Conservation (phyloP, 2,888 invertebrate species). For the Chaitophorus viminalis region DNA sequence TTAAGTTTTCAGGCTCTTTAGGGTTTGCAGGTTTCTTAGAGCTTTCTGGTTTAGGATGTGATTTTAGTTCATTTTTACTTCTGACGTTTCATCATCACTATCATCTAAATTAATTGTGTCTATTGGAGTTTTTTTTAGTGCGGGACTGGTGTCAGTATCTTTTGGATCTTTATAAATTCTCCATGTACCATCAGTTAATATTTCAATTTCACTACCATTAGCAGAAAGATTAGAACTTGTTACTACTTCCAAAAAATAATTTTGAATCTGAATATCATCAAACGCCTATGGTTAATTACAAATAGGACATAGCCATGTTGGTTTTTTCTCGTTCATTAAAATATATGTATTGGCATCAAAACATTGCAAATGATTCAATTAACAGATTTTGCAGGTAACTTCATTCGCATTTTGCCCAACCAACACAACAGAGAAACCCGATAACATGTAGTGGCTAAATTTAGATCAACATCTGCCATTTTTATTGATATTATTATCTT, state of each 20-base stretch:
- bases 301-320: conserved; percentile 98
- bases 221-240: conserved; percentile 75
- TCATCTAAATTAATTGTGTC: conserved; percentile 62
- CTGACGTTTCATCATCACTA: conserved; percentile 27
- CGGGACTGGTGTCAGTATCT: conserved; percentile 6
- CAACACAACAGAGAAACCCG: conserved; percentile 95
- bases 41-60: too few relatives aligned
- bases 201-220: conserved; percentile 83
- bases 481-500: too few relatives aligned
- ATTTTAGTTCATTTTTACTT: neutral
- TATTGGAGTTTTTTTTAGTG: conserved; percentile 52
- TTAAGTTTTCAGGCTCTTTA: conserved; percentile 63
- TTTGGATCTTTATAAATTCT: conserved; percentile 71
- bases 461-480: conserved; percentile 88
- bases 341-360: conserved; percentile 95
- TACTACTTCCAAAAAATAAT: conserved; percentile 89
- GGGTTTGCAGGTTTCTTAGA: too few relatives aligned
- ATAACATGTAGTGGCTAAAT: conserved; percentile 94
- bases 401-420: conserved; percentile 89
- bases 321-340: conserved; percentile 98
- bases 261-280: conserved; percentile 92
- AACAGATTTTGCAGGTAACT: conserved; percentile 87
- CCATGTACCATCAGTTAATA: conserved; percentile 87
- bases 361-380: conserved; percentile 98
- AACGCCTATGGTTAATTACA: conserved; percentile 93